These are phyloP conservation scores for cattle (Bos taurus) DNA, from an alignment of 2,113 vertebrate genomes.

Conservation along the genomic window DNA sequence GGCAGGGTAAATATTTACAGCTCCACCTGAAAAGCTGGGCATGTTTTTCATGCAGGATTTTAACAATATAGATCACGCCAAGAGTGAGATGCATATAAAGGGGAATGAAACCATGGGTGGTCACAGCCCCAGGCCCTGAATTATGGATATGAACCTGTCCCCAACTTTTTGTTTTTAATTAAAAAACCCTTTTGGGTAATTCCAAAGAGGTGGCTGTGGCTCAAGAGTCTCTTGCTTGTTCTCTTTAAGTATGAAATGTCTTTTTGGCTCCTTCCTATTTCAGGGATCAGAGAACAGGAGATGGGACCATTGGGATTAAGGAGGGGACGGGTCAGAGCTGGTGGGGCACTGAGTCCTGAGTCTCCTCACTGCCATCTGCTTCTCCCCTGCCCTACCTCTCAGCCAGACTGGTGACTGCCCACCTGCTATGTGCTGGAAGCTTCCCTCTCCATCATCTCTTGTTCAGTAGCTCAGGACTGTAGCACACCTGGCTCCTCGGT, in stretches of 20 bases:
- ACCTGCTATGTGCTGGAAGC: neutral
- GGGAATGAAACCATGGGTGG: neutral
- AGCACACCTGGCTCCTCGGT: neutral
- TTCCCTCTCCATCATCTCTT: neutral
- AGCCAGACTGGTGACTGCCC: neutral
- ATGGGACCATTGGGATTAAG: neutral
- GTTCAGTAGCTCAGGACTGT: neutral
- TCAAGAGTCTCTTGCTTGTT: neutral
- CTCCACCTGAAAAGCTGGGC: slow-evolving; percentile 3
- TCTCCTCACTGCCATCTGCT: neutral
- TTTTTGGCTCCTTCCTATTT: neutral
- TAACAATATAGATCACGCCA: neutral
- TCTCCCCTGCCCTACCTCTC: neutral
- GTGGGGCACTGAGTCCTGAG: neutral
- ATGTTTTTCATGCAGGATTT: slow-evolving; percentile 24
- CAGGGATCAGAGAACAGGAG: neutral
- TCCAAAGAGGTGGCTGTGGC: neutral
- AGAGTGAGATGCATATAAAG: neutral
- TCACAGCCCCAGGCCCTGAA: neutral
- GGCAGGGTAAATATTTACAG: slow-evolving; percentile 30
- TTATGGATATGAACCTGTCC: slow-evolving; percentile 34
- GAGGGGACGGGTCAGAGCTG: neutral
- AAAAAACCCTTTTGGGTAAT: slow-evolving; percentile 53
- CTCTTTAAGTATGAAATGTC: neutral
- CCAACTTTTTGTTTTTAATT: slow-evolving; percentile 57